Evolutionary conservation across 2,888 invertebrate species (phyloP).

Genomic region (Sturmia bella): DNA sequence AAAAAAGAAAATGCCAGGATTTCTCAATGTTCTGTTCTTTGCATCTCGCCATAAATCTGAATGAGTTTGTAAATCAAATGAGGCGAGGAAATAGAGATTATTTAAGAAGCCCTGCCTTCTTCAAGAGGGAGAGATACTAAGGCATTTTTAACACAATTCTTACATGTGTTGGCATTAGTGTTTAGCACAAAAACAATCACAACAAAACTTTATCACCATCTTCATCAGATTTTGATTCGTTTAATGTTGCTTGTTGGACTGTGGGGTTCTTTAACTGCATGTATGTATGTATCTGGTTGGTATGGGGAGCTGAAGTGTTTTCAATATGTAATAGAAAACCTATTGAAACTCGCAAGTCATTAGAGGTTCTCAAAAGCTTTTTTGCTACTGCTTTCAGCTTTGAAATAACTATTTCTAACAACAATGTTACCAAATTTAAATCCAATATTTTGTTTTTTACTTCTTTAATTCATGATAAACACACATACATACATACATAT

Average conservation of each 20-base stretch:
- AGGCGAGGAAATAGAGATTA: neutral
- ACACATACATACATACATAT: constrained; percentile 3
- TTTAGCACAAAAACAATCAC: constrained; percentile 50
- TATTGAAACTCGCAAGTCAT: constrained; percentile 67
- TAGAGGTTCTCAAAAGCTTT: constrained; percentile 58
- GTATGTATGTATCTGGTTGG: constrained; percentile 2
- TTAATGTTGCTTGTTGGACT: constrained; percentile 54
- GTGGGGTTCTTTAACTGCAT: constrained; percentile 30
- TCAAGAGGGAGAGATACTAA: constrained; percentile 41
- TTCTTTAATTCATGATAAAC: constrained; percentile 10
- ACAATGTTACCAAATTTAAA: constrained; percentile 50
- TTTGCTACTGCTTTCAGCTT: neutral
- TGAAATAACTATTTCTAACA: constrained; percentile 41
- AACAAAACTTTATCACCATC: constrained; percentile 62
- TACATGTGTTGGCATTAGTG: constrained; percentile 66
- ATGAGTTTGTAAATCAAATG: neutral
- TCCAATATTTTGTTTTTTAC: constrained; percentile 37
- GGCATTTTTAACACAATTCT: constrained; percentile 59
- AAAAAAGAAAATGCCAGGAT: constrained; percentile 26
- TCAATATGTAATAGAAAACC: constrained; percentile 67
- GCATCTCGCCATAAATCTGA: no score
- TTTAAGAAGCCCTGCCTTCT: constrained; percentile 36
- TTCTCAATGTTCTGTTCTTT: constrained; percentile 13
- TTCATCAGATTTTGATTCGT: constrained; percentile 64
- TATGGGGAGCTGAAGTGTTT: no score